Evolutionary conservation across 2,888 invertebrate species (phyloP).

Genomic region (Calliopum simillimum): DNA sequence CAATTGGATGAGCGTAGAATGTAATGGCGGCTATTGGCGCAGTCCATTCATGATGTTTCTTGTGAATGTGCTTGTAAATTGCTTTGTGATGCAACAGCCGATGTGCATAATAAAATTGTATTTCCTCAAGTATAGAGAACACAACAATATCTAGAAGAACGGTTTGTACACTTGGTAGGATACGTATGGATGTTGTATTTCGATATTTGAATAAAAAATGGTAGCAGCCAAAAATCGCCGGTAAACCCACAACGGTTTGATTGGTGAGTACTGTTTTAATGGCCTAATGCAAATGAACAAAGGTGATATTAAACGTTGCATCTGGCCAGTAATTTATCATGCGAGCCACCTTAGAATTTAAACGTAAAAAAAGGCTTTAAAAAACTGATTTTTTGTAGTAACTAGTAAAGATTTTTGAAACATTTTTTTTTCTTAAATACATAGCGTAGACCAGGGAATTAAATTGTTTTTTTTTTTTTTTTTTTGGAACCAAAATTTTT

Average conservation of each 20-base stretch:
- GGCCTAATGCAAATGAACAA: constrained; percentile 66
- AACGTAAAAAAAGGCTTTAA: too few relatives aligned
- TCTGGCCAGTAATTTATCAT: too few relatives aligned
- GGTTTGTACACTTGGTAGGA: constrained; percentile 80
- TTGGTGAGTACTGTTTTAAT: constrained; percentile 77
- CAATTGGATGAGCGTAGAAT: constrained; percentile 81
- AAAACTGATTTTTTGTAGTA: too few relatives aligned
- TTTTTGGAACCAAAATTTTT: too few relatives aligned
- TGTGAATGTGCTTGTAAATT: constrained; percentile 84
- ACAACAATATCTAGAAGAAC: constrained; percentile 75
- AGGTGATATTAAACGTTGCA: neutral
- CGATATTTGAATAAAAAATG: constrained; percentile 46
- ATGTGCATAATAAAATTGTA: constrained; percentile 86
- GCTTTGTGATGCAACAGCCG: constrained; percentile 79
- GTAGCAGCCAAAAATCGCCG: constrained; percentile 66
- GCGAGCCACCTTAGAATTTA: too few relatives aligned
- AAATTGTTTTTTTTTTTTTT: too few relatives aligned
- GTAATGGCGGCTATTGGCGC: constrained; percentile 84
- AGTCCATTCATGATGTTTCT: constrained; percentile 89
- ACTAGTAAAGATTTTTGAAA: too few relatives aligned
- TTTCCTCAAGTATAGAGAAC: constrained; percentile 80
- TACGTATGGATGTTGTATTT: constrained; percentile 69
- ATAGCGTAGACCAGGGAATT: too few relatives aligned
- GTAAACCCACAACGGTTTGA: constrained; percentile 76
- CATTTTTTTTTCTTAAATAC: too few relatives aligned